Percentiles rank a stretch among this genome's conserved stretches.
phyloP scores from a whole-genome alignment of 2,113 vertebrate genomes.

The Microcebus ravelobensis region DNA sequence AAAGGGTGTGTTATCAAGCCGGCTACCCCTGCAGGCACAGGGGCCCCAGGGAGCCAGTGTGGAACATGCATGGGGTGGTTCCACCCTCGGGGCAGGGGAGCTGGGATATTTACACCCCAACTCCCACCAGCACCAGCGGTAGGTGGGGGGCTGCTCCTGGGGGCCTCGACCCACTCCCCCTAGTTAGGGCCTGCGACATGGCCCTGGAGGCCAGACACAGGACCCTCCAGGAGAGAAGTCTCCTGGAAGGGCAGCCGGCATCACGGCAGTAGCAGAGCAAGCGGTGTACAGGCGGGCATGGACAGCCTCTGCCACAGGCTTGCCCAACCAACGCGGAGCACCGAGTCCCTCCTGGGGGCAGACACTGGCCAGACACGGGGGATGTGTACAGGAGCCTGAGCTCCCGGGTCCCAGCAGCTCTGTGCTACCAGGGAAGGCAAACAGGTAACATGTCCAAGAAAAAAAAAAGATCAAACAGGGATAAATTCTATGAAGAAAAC shows the following conservation, averaged over 20 bases:
- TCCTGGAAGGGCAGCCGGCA: background rate
- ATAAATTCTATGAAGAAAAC: background rate
- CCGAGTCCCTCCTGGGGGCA: background rate
- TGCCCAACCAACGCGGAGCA: background rate
- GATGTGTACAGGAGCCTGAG: background rate
- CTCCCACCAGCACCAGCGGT: background rate
- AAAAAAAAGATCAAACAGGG: background rate
- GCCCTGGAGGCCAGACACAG: background rate
- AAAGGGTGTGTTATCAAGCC: background rate
- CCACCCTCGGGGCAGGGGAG: background rate
- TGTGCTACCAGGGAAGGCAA: background rate
- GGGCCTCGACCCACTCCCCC: background rate
- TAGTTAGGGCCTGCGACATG: no score
- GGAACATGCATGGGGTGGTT: background rate
- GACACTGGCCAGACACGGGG: accelerated
- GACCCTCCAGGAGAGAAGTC: background rate
- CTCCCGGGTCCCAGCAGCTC: background rate
- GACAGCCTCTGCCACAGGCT: accelerated
- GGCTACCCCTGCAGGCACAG: background rate
- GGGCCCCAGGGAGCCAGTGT: background rate
- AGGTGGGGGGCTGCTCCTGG: background rate
- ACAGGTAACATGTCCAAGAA: background rate
- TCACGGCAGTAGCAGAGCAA: accelerated
- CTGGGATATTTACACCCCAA: background rate
- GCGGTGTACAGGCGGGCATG: accelerated